Base-by-base conservation (phyloP, 2,797 vertebrate species). In the Phalloptychus januarius region DNA sequence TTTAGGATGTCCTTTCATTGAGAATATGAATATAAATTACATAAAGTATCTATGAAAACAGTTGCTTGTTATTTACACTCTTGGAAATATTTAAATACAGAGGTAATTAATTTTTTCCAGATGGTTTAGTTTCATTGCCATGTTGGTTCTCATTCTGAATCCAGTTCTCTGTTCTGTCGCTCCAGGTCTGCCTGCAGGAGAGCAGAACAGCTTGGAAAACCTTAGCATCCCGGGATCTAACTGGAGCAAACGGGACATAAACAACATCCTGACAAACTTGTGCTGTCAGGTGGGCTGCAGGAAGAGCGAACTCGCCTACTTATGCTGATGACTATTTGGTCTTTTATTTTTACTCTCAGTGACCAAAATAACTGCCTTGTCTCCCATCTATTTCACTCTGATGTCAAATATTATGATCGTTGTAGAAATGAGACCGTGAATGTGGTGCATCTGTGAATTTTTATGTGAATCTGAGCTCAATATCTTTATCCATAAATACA, bases 281-380 rank as follows among this genome's bases (percentile, higher is more conserved):
- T 96, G 96, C 89, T 96, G 96, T 89, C 90, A 94, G 87, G 86
- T 93, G 87, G 96, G 96, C 91, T 96, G 96, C 88, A 88, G 91
- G 82, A 96, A 96, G 92, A 96, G 91, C 7, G 95, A 96, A 89
- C 95, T 96, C 46, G 82, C 93, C 42, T 89, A 87, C 77, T 92
- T 96, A 79, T 96, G 96, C 90, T 96, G 93, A 96, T 36, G 4
- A 61, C 72, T n/a, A 69, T 13, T 16, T 42, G 11, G 33, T 52
- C n/a, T 46, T 63, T 69, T 61, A 45, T 73, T 74, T 28, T 79
- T 31, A 23, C 12, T 13, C 74, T 36, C 75, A 70, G 58, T 73
- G 56, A 74, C 85, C 74, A 72, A 71, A 88, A 72, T 77, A 75
- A 89, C 78, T 76, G 44, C 63, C 16, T 77, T 79, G 76, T 75